Evolutionary conservation across 2,113 vertebrate species (phyloP).

Genomic region (Malurus melanocephalus): DNA sequence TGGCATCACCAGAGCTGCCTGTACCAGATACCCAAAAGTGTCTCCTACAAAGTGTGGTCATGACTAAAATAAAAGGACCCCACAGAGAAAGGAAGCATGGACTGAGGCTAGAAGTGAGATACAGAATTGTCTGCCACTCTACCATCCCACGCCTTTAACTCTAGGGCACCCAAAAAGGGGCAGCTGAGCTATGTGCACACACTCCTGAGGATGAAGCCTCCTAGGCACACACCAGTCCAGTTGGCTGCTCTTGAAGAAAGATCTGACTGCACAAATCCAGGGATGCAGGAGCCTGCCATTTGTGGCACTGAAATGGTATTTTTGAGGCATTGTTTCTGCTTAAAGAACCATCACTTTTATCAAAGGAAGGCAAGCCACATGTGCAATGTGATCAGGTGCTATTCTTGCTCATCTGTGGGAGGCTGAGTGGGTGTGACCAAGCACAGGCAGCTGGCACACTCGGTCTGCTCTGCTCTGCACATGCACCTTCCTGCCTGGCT

Average conservation of each 20-base stretch:
- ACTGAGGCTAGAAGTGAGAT: not conserved
- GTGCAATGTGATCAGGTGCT: constrained; percentile 13
- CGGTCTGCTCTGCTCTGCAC: not conserved
- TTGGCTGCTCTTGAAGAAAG: not conserved
- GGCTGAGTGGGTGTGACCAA: not conserved
- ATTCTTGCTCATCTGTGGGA: constrained; percentile 34
- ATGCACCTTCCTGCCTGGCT: not conserved
- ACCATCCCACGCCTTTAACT: not conserved
- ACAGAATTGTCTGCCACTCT: not conserved
- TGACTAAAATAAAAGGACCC: not conserved
- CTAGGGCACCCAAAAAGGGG: not conserved
- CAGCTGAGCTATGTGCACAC: not conserved
- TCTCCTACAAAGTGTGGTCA: not conserved
- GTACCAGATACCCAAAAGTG: not conserved
- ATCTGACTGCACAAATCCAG: rapidly evolving
- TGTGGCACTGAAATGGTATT: not conserved
- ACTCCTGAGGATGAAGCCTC: not conserved
- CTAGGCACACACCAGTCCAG: rapidly evolving
- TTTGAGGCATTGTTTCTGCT: not conserved
- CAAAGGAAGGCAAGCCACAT: not conserved
- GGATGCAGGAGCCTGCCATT: not conserved
- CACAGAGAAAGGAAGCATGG: not conserved
- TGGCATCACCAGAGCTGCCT: not conserved
- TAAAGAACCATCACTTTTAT: not conserved
- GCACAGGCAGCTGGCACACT: not conserved